These are phyloP conservation scores for Podiceps cristatus DNA, from an alignment of 2,113 vertebrate species.

Conservation along the genomic window DNA sequence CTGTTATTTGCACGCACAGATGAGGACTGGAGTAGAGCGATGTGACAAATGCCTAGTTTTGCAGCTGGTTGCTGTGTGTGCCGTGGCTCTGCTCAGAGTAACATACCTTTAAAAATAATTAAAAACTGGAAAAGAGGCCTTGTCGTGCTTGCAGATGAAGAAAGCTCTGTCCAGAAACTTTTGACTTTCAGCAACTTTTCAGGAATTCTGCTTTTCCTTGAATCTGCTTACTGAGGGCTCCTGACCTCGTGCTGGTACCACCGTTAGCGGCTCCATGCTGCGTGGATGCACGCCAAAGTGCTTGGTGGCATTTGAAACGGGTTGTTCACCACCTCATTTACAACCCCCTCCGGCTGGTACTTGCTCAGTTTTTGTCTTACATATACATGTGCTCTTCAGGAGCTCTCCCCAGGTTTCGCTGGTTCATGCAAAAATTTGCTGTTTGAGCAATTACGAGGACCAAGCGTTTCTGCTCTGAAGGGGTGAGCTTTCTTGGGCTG, in stretches of 20 bases:
- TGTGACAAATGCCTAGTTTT: not conserved
- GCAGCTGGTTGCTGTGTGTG: accelerated
- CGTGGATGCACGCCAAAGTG: accelerated
- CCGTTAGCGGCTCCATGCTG: not conserved
- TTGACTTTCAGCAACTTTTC: not conserved
- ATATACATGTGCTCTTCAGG: not conserved
- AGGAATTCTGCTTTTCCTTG: not conserved
- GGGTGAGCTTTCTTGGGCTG: not conserved
- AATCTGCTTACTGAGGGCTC: not conserved
- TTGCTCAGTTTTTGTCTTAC: not conserved
- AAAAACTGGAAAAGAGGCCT: not conserved
- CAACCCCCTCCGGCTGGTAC: not conserved
- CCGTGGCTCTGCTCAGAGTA: not conserved
- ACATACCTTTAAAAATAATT: not conserved
- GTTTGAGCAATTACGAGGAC: not conserved
- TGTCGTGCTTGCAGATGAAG: not conserved
- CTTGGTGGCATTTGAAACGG: not conserved
- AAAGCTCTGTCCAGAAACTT: not conserved
- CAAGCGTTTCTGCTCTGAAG: not conserved
- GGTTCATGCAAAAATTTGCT: not conserved
- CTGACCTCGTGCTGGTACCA: not conserved
- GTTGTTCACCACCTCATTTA: not conserved
- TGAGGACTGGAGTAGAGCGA: not conserved
- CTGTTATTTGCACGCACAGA: not conserved
- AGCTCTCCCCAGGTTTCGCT: not conserved